Base-by-base conservation (phyloP, 2,797 vertebrate species). In the Myripristis jacobus region DNA sequence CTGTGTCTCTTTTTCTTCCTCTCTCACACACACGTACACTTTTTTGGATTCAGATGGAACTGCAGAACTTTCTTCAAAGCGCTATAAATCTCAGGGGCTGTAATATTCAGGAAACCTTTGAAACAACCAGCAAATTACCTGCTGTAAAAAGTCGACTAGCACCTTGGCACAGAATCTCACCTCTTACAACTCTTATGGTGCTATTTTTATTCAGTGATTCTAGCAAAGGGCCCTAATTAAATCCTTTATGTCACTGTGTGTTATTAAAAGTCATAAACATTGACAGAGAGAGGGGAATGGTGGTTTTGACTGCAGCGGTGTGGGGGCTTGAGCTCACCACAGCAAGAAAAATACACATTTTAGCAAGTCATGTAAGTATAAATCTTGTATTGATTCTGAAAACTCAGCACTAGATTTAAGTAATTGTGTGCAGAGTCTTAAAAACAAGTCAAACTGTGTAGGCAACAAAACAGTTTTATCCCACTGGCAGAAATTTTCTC, bases 201-300 rank as follows among this genome's bases (percentile, higher is more conserved):
- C 73, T 87, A 84, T 81, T 91, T 92, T 90, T 89, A 89, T 87
- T 85, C 85, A 68, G 76, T 51, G 63, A 67, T 73, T 82, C 76
- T 59, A 61, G 50, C 64, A 56, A 59, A 85, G 88, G 66, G 79
- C 82, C 75, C 75, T 81, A 89, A 90, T 92, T 89, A 91, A 84
- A 85, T 88, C 75, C 80, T 92, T 88, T 87, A 89, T 90, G 85
- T 84, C 71, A 53, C 87, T 84, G 78, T 89, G 86, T 87, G 81
- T 93, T 93, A 92, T 92, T 93, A 91, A 87, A 89, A 88, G 90
- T 87, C 88, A 85, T 93, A 92, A 94, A 93, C 90, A 89, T 79
- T 72, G 85, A 81, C 84, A 83, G 84, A 68, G 66, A 66, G 36
- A 47, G 73, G 84, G 82, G 84, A 84, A 80, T 81, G 84, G 66